These are phyloP conservation scores for Drosophila baimaii DNA, from an alignment of 1,140 invertebrate species.

Conservation along the genomic window DNA sequence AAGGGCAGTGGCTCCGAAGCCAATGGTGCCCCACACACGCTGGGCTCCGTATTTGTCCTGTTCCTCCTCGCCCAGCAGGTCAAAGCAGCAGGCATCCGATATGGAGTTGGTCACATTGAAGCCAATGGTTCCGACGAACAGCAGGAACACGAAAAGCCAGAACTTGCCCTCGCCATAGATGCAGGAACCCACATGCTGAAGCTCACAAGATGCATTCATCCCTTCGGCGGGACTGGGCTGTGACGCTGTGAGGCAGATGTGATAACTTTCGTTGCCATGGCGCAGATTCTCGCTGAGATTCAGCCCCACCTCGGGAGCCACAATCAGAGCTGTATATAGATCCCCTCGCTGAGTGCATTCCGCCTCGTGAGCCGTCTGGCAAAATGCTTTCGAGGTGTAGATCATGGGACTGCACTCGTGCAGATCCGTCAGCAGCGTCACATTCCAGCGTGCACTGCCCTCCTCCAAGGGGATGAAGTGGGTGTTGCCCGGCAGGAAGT, in stretches of 20 bases:
- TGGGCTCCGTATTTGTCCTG: constrained; percentile 90
- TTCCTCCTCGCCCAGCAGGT: constrained; percentile 88
- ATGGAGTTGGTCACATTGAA: constrained; percentile 92
- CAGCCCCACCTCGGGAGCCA: constrained; percentile 22
- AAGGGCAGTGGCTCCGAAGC: constrained; percentile 89
- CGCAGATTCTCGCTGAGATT: constrained; percentile 47
- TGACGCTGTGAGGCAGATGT: constrained; percentile 32
- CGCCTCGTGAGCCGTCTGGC: constrained; percentile 39
- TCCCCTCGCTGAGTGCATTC: constrained; percentile 33
- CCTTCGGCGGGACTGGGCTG: constrained; percentile 4
- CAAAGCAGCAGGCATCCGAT: constrained; percentile 92
- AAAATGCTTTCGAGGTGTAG: constrained; percentile 14
- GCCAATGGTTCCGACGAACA: constrained; percentile 89
- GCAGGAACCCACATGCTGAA: constrained; percentile 54
- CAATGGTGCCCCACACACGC: constrained; percentile 91
- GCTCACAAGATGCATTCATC: constrained; percentile 26
- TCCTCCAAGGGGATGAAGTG: constrained; percentile 59
- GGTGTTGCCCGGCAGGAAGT: constrained; percentile 86
- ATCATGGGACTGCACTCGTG: constrained; percentile 38
- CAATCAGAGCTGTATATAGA: constrained; percentile 29
- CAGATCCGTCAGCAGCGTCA: constrained; percentile 10
- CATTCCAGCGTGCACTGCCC: constrained; percentile 41
- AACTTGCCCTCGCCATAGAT: constrained; percentile 87
- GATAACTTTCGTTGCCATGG: constrained; percentile 50
- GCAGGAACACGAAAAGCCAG: constrained; percentile 89